Evolutionary conservation across 2,113 vertebrate genomes (phyloP), one percentile per base, ranked within the genome.

Genomic region (Suncus etruscus): DNA sequence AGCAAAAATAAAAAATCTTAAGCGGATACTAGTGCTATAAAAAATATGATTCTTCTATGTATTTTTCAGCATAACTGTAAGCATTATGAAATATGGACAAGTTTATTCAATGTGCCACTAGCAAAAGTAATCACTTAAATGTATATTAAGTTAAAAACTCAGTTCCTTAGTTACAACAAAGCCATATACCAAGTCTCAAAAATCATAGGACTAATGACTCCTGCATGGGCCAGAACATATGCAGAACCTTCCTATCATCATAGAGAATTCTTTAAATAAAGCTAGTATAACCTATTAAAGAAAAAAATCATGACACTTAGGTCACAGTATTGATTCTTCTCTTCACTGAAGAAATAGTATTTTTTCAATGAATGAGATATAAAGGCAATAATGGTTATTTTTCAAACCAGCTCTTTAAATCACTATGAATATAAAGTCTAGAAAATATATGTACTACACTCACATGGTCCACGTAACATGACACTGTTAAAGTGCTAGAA

Each of bases 391-490:
- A 93, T 12, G 16, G 11, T 82, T 76, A 29, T 76, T 75, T 85
- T 82, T 86, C 20, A 82, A 92, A 82, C 72, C 11, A 70, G 11
- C 72, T 20, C 65, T 92, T 78, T 68, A 74, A 87, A 73, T 92
- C 48, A 90, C 79, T 81, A 61, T 76, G 25, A 84, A 51, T 24
- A 84, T 45, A 84, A 66, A 31, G 12, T 58, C 58, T 63, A 89
- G 12, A n/a, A 27, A 91, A 94, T 83, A 83, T 22, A 54, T 31
- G 11, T 15, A 70, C 6, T 39, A 15, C 5, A 68, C 25, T 83
- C 69, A 86, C 50, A 31, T 8, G 25, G 31, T 51, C 63, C 50
- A 25, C 16, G 16, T 78, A 69, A 58, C 11, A 69, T 11, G 3
- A 63, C 65, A 89, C 75, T 8, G 29, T 24, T 58, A 24, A 75